Conservation (phyloP, 2,797 vertebrate species). For the Cirrhinus molitorella region DNA sequence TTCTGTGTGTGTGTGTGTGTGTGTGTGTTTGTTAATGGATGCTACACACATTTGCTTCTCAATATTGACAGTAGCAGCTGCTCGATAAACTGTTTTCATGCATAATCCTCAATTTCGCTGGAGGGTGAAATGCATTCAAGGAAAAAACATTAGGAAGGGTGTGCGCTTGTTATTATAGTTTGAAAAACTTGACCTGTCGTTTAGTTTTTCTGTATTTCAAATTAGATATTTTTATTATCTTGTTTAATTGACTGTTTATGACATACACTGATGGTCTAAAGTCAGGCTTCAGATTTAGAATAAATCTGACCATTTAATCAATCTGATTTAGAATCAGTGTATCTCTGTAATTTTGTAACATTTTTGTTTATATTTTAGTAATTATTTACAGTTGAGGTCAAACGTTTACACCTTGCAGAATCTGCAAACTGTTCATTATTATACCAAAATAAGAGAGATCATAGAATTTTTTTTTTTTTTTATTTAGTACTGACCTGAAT, state of each 20-base stretch:
- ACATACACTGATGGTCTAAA: not conserved
- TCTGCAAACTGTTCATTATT: no score
- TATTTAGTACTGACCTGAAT: no score
- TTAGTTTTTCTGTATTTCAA: not conserved
- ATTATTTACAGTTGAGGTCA: not conserved
- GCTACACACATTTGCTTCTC: conserved; percentile 19
- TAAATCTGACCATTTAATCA: not conserved
- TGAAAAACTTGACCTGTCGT: not conserved
- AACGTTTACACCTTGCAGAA: no score
- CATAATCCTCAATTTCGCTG: conserved; percentile 22
- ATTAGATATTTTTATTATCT: no score
- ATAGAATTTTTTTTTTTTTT: no score
- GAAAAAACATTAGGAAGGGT: not conserved
- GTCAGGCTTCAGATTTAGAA: not conserved
- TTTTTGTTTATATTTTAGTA: not conserved
- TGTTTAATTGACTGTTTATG: not conserved
- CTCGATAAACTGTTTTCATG: conserved; percentile 32
- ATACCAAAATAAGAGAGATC: no score
- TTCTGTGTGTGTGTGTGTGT: conserved; percentile 21
- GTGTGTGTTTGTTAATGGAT: conserved; percentile 34
- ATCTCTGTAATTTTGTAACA: not conserved
- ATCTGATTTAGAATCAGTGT: not conserved
- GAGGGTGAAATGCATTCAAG: conserved; percentile 27
- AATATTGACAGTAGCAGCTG: conserved; percentile 27
- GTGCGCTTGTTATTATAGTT: not conserved